Evolutionary conservation across 2,797 vertebrate genomes (phyloP), one percentile per base, ranked within the genome.

Genomic region (Gallinago solitaria): DNA sequence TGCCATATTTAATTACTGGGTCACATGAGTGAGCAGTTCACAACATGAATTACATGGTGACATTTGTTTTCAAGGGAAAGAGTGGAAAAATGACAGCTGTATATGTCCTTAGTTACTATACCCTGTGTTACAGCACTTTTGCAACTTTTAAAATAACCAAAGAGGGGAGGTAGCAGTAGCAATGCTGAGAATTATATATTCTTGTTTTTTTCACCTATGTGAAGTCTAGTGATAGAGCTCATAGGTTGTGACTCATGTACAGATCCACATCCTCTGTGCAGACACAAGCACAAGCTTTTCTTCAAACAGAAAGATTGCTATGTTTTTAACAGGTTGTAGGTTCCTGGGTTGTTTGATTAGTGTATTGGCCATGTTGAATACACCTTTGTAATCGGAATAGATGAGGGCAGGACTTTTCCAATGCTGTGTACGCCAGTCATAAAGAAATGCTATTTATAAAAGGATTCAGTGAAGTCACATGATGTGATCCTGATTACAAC

Each of bases 401-500:
- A 33, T 17, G 57, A 71, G 32, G 28, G 12, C 63, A 83, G 64
- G 9, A 60, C 68, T 83, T 86, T 21, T 50, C 63, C 13, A 18
- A 4, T 0, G 0, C n/a, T 90, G 21, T 51, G 30, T 90, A 85
- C 93, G 33, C 53, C 83, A 73, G 60, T 68, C 69, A 39, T 61
- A 54, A 47, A 61, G 57, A 90, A 87, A 86, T 81, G 19, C 57
- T 88, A 30, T 95, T 96, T 95, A 78, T 88, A 54, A 88, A 93
- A 71, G 73, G 28, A 81, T 91, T 90, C 54, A 12, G 33, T 83
- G 48, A 74, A 95, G 92, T 48, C 60, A 64, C 48, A 33, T 77
- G 32, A 33, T 68, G 33, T 89, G 48, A 64, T 90, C 48, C 48
- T 48, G 33, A 60, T 17, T 77, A 83, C 57, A 86, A 23, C 85